These are phyloP conservation scores for Lithophane ornitopus DNA, from an alignment of 2,888 invertebrate genomes.

Conservation along the genomic window DNA sequence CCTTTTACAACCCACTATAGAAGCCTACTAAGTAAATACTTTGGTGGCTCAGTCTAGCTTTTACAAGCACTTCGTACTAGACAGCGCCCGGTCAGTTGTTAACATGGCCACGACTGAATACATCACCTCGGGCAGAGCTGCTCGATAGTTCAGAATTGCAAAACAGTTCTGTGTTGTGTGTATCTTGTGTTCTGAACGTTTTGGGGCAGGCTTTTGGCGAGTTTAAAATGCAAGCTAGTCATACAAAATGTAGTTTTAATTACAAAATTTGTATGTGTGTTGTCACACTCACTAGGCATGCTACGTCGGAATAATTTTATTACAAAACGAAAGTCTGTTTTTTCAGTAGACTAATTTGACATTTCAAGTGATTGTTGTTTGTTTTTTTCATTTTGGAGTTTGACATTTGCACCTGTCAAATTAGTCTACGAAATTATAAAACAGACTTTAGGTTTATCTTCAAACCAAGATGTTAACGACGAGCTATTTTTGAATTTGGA, in stretches of 20 bases:
- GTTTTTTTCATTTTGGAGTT: too few relatives aligned
- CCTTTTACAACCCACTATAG: not conserved
- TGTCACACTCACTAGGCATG: not conserved
- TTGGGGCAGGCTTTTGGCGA: not conserved
- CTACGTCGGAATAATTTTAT: not conserved
- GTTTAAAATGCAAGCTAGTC: not conserved
- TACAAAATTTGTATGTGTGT: not conserved
- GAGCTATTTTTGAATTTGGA: too few relatives aligned
- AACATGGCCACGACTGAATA: constrained; percentile 43
- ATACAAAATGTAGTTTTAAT: not conserved
- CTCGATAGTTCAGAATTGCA: constrained; percentile 29
- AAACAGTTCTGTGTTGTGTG: constrained; percentile 25
- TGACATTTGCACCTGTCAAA: too few relatives aligned
- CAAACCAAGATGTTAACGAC: too few relatives aligned
- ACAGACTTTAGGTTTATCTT: not conserved
- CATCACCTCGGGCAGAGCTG: not conserved
- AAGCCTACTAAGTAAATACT: too few relatives aligned
- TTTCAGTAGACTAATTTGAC: too few relatives aligned
- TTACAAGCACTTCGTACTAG: not conserved
- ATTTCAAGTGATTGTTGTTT: too few relatives aligned
- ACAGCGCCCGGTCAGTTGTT: constrained; percentile 15
- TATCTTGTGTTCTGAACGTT: constrained; percentile 15
- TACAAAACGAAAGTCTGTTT: not conserved
- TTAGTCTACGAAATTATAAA: too few relatives aligned
- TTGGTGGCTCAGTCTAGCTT: not conserved